Base-by-base conservation (phyloP, 2,113 vertebrate genomes). In the Takifugu flavidus region DNA sequence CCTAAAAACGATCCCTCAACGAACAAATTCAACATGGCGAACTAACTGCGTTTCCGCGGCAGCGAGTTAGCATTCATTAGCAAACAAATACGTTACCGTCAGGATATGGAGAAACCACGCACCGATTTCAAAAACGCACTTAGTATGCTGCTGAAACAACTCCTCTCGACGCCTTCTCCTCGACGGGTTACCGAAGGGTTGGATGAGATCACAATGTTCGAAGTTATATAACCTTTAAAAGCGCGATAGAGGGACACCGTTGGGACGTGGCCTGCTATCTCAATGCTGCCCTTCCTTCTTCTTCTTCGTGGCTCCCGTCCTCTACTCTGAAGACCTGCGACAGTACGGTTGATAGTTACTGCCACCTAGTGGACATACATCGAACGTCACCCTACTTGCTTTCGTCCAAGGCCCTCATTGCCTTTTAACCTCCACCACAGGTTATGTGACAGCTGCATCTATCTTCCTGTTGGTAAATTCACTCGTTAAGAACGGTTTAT, bases 81-180 rank as follows among this genome's bases (percentile, higher is more conserved):
- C 80, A 77, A 77, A 84, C 79, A 77, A 57, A 64, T 70, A 73
- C 68, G 49, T 82, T 89, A 87, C 85, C 85, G 73, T 79, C 44
- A 61, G 12, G 49, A 65, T 53, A 27, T 13, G 82, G 46, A 43
- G 66, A 81, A 65, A 54, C n/a, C 56, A 2, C 27, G 70, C 55
- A 46, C 56, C 64, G 61, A 75, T 75, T 72, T 77, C 63, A 65
- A 77, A 47, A 67, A 57, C 59, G 44, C 53, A 20, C 57, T 4
- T 3, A 67, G 31, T 4, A 12, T 31, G 53, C 28, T 4, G 49
- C 25, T 28, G 63, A 28, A 50, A 55, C 67, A 8, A 52, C 15
- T 70, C 51, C 10, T n/a, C 25, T 74, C 59, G 55, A 53, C 27
- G 64, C 6, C 43, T 59, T 27, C 53, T n/a, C 47, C 26, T 53